Base-by-base conservation (phyloP, 2,888 invertebrate genomes). In the Apotomis betuletana region DNA sequence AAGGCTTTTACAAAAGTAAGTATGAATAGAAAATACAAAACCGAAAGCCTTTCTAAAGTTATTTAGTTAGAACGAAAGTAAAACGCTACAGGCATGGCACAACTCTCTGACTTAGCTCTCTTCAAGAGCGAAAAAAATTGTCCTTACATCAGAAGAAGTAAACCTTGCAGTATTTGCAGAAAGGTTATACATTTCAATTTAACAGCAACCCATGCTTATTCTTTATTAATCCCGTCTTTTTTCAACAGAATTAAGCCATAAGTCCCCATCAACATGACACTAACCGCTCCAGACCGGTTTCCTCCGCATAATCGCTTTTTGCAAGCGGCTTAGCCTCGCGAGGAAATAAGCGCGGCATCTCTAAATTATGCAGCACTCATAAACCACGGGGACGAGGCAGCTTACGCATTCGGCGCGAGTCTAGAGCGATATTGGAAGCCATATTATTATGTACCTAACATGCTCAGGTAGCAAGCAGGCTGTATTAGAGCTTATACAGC, bases 321-420 rank as follows among this genome's bases (percentile, higher is more conserved):
- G 51, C 51, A 71, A 67, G 70, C 65, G 60, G 70, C 65, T 67
- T 60, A 57, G 63, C 38, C 15, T 13, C 65, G 55, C 55, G 46
- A 65, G 54, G 61, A 61, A 74, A 54, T 68, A 69, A 69, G 61
- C 69, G 68, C 59, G 67, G 74, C 73, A 46, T 69, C 62, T 72
- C 63, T 74, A 74, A 74, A 74, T 74, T 73, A 74, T 74, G 74
- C 73, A 74, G 69, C 60, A 59, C 51, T 67, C 74, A 69, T 74
- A 74, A 74, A 74, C 61, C 64, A 74, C 55, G 73, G 72, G 51
- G 69, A 74, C 69, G 72, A 74, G 74, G 70, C 74, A 59, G 73
- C 69, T 65, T 74, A 69, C 67, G 71, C 71, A 71, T 13, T 27
- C 13, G 61, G 55, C 57, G 36, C 6, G 10, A 52, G 61, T 10